Evolutionary conservation across 1,140 invertebrate species (phyloP).

Genomic region (Drosophila eugracilis): DNA sequence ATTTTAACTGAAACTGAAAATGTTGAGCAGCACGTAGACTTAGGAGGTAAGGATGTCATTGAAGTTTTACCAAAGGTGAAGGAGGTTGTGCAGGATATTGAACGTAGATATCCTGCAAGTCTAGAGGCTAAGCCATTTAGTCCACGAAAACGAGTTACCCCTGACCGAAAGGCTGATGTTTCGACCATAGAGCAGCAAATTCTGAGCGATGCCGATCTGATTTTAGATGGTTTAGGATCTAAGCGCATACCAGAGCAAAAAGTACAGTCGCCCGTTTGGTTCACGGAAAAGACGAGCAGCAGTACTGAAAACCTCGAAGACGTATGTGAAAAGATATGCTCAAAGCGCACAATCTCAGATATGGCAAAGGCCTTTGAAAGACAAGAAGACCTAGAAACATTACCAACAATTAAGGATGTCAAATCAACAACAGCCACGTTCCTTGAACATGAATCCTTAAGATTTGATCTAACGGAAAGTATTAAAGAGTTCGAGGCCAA

Average conservation of each 20-base stretch:
- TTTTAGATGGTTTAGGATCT: constrained; percentile 56
- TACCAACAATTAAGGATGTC: constrained; percentile 9
- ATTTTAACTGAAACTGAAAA: constrained; percentile 61
- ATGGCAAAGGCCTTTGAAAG: constrained; percentile 52
- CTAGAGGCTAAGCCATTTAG: constrained; percentile 74
- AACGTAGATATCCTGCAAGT: constrained; percentile 58
- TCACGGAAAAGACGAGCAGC: constrained; percentile 23
- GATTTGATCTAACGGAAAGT: constrained; percentile 31
- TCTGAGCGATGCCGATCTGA: constrained; percentile 68
- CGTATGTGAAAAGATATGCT: constrained; percentile 65
- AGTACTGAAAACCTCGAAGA: constrained; percentile 60
- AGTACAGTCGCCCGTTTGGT: constrained; percentile 41
- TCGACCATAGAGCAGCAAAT: constrained; percentile 68
- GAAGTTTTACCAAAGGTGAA: constrained; percentile 68
- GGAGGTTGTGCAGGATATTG: constrained; percentile 71
- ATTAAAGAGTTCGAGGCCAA: constrained; percentile 46
- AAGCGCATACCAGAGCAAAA: constrained; percentile 27
- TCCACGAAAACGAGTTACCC: constrained; percentile 51
- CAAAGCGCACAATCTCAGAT: constrained; percentile 59
- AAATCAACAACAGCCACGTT: constrained; percentile 54
- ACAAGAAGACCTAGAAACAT: constrained; percentile 6
- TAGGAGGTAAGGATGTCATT: constrained; percentile 60
- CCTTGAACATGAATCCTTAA: constrained; percentile 47
- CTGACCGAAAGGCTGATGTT: constrained; percentile 54
- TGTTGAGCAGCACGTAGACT: constrained; percentile 55